These are phyloP conservation scores for Arnoldichthys spilopterus DNA, from an alignment of 2,797 vertebrate genomes.

Conservation along the genomic window DNA sequence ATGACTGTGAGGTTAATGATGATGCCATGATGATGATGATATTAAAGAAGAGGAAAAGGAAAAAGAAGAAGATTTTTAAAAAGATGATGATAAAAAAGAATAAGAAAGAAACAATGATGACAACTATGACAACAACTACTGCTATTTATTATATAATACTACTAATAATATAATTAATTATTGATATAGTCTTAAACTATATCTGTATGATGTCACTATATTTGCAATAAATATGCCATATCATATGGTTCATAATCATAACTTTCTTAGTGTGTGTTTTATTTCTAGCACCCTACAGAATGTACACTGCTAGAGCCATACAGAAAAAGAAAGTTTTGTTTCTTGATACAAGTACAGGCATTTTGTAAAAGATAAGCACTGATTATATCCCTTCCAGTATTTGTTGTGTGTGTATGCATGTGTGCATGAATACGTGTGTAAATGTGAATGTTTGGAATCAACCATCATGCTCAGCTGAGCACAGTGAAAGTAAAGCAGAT, in stretches of 20 bases:
- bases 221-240: background rate
- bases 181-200: background rate
- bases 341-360: background rate
- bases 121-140: background rate
- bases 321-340: background rate
- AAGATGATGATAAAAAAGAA: no score
- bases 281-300: background rate
- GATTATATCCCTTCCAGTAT: slow-evolving; percentile 19
- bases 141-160: no score
- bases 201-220: background rate
- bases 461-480: slow-evolving; percentile 59
- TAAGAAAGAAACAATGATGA: background rate
- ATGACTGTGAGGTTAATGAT: no score
- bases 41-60: no score
- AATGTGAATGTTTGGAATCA: slow-evolving; percentile 49
- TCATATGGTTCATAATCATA: background rate
- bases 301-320: background rate
- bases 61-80: no score
- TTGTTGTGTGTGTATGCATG: slow-evolving; percentile 23
- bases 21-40: no score
- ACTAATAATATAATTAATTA: no score
- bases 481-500: slow-evolving; percentile 61
- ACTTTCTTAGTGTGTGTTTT: background rate
- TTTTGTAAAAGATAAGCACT: background rate
- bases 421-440: slow-evolving; percentile 32